Conservation (phyloP, 2,113 vertebrate species). For the Ciconia boyciana region DNA sequence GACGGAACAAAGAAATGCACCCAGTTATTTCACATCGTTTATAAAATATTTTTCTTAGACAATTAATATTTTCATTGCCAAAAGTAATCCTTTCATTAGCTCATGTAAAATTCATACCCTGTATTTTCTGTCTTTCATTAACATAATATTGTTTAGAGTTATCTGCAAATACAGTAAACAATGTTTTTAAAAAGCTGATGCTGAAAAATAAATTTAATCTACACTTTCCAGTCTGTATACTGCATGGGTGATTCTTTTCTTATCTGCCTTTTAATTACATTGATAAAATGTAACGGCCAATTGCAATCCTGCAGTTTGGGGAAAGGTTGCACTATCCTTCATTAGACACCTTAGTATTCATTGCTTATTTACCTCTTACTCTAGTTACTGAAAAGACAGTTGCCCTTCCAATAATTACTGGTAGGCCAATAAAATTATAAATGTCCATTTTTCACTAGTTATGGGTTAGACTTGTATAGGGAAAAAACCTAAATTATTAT, state of each 20-base stretch:
- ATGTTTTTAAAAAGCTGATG: not conserved
- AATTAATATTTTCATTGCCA: not conserved
- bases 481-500: not conserved
- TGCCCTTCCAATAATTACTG: not conserved
- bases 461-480: not conserved
- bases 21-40: not conserved
- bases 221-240: not conserved
- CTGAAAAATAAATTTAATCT: not conserved
- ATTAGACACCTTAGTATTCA: not conserved
- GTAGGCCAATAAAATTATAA: not conserved
- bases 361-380: not conserved
- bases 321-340: not conserved
- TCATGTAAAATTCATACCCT: not conserved
- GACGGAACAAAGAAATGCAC: conserved; percentile 4
- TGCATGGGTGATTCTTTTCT: not conserved
- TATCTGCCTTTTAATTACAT: not conserved
- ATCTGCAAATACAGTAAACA: not conserved
- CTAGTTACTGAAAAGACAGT: not conserved
- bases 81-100: not conserved
- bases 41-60: not conserved
- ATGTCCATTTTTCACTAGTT: not conserved
- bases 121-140: not conserved
- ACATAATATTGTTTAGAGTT: not conserved
- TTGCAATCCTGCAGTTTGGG: not conserved
- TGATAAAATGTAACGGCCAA: not conserved